Base-by-base conservation (phyloP, 2,888 invertebrate genomes). In the Agonum fuliginosum region DNA sequence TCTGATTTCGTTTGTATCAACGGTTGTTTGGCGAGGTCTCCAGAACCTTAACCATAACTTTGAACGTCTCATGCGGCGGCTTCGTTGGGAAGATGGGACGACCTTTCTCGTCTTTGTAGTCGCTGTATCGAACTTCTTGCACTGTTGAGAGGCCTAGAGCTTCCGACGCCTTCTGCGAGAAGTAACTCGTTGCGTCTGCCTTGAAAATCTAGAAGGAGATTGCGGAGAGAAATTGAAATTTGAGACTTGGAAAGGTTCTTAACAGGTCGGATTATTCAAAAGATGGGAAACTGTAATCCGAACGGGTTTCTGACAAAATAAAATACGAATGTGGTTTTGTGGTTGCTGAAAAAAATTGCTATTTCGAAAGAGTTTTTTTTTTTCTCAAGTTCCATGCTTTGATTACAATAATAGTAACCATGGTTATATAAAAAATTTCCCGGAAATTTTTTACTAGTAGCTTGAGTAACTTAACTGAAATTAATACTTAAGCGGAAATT, bases 131-230 rank as follows among this genome's bases (percentile, higher is more conserved):
- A 14, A 95, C 90, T 80, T 92, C 91, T 67, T 90, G 89, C 30
- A 92, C 88, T 0, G 90, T 89, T 65, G 89, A 87, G 82, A 94
- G 91, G 0, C 93, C 94, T 51, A 92, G 88, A 24, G 91, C 91
- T 82, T 89, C 89, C 79, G 93, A 91, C 74, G 94, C 92, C 81
- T 92, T 93, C 83, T 95, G 95, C 0, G 95, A 95, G 83, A 90
- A 95, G 1, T 91, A 89, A 17, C 95, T 94, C 0, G 95, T 95
- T 0, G 95, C 94, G 84, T 95, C 95, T 14, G 92, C 93, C 86
- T 95, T 95, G 82, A 95, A 90, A 20, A 95, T 83, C 93, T 94
- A 88, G 46, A 89, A 72, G 34, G 22, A 30, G 8, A 30, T 30
- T 5, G 30, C 30, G 30, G 30, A 12, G n/a, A n/a, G n/a, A 54